Base-by-base conservation (phyloP, 2,113 vertebrate genomes). In the Poeciliopsis retropinna region DNA sequence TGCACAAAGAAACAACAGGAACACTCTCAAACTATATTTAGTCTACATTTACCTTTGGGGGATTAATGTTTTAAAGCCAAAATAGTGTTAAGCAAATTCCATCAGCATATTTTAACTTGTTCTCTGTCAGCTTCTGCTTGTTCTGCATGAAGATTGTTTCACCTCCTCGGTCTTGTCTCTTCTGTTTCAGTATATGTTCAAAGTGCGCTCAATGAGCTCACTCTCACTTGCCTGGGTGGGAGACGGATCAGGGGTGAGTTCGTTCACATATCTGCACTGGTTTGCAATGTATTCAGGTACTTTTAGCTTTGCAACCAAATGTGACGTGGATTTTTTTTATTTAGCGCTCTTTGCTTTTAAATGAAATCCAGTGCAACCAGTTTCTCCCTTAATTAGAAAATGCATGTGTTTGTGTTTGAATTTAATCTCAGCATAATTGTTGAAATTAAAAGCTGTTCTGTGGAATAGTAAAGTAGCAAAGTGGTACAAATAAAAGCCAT, bases 151-250 rank as follows among this genome's bases (percentile, higher is more conserved):
- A 3, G 7, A 44, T 41, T 5, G 6, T 28, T 14, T 34, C 1
- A 10, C 11, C 3, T 47, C 73, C 29, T 72, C 0, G 22, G 31
- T 63, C 7, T 69, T 64, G 32, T 64, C 25, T 25, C n/a, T 74
- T 60, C 4, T 31, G 0, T 88, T 78, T 67, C 85, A 97, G 96
- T 95, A 93, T 37, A 83, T 90, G 31, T 97, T 97, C 73, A 94
- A 94, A 77, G 94, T 97, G 80, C 91, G 95, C 71, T 95, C 93
- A 60, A 83, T 92, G 88, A 94, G 95, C 78, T 95, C 95, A 0
- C 93, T 97, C 32, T 95, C 96, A 0, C 92, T 97, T 72, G 96
- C 96, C 82, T 97, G 96, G 96, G 94, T 97, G 89, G 96, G 96
- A 75, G 95, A 96, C 64, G 94, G 93, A 88, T 95, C 95, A 3